Evolutionary conservation across 2,797 vertebrate genomes (phyloP).

Genomic region (Nannoperca australis): DNA sequence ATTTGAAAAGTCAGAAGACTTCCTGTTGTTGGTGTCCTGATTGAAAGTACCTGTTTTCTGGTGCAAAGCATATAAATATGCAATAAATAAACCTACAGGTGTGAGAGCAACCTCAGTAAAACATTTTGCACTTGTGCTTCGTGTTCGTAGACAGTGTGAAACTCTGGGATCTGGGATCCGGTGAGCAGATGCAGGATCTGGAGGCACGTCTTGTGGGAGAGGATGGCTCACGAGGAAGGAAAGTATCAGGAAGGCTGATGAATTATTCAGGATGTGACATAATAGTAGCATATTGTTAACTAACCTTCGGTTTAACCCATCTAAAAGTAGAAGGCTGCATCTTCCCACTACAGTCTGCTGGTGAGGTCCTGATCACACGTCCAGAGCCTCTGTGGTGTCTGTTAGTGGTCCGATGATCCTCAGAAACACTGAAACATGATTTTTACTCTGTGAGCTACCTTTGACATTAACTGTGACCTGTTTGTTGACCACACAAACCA

Average conservation of each 20-base stretch:
- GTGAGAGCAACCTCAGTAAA: neutral
- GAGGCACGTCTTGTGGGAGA: slow-evolving; percentile 42
- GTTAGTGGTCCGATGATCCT: neutral
- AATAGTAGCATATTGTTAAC: slow-evolving; percentile 28
- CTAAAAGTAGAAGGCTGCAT: neutral
- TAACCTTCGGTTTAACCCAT: slow-evolving; percentile 33
- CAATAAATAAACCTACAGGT: neutral
- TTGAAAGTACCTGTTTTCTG: too few species aligned
- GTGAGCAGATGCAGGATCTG: slow-evolving; percentile 60
- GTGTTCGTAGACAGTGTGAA: neutral
- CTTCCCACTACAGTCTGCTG: neutral
- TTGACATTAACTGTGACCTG: slow-evolving; percentile 35
- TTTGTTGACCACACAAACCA: slow-evolving; percentile 26
- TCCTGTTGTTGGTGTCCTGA: too few species aligned
- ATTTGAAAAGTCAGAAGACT: too few species aligned
- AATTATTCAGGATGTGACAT: slow-evolving; percentile 62
- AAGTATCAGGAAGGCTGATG: slow-evolving; percentile 28
- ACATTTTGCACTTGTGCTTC: neutral
- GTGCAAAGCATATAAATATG: too few species aligned
- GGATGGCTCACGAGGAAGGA: slow-evolving; percentile 4
- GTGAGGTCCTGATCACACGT: neutral
- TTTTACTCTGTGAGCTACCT: neutral
- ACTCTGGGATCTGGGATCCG: slow-evolving; percentile 1
- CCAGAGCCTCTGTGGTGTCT: neutral
- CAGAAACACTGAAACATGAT: neutral